Percentiles rank a stretch among this genome's conserved stretches.
Evolutionary conservation across 2,113 vertebrate genomes (phyloP).

Genomic region (Anser brachyrhynchus): DNA sequence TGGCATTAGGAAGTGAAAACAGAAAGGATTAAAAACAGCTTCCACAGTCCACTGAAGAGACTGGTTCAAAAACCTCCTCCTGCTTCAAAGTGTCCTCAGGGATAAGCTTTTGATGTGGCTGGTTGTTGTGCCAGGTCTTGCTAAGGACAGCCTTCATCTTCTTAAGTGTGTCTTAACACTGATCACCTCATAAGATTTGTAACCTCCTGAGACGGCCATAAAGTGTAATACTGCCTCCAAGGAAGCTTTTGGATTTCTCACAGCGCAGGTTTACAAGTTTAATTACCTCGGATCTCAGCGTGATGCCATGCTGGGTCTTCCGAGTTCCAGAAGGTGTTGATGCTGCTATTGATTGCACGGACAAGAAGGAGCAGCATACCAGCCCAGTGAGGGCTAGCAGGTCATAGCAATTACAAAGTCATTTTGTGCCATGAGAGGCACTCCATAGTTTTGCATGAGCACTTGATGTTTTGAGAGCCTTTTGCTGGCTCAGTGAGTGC

Average conservation of each 20-base stretch:
- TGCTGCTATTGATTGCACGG: not conserved
- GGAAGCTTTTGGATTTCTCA: not conserved
- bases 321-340: not conserved
- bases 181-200: not conserved
- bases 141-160: not conserved
- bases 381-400: not conserved
- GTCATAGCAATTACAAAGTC: not conserved
- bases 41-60: not conserved
- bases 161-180: not conserved
- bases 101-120: not conserved
- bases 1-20: not conserved
- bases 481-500: not conserved
- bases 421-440: accelerated
- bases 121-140: not conserved
- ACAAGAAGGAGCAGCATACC: not conserved
- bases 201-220: not conserved
- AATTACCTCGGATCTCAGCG: not conserved
- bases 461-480: not conserved
- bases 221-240: not conserved
- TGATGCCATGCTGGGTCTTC: not conserved
- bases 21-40: not conserved
- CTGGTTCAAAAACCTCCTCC: not conserved
- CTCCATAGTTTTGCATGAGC: not conserved
- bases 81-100: not conserved
- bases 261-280: not conserved